phyloP scores from a whole-genome alignment of 2,888 invertebrate genomes.

The Morpho achilles region DNA sequence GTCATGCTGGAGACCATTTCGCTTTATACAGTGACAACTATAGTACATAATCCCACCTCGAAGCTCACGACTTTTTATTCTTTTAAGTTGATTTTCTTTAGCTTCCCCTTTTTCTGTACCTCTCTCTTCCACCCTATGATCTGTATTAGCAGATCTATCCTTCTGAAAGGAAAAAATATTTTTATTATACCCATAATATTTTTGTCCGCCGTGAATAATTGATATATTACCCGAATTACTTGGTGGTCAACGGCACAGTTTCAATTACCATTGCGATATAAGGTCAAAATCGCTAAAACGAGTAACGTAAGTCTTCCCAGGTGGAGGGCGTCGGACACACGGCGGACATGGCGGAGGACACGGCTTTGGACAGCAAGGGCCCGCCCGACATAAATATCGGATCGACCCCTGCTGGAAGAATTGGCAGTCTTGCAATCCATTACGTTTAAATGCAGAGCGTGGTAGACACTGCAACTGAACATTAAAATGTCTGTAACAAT shows the following conservation, averaged over 20 bases:
- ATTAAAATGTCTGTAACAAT: conserved; percentile 6
- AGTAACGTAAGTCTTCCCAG: conserved; percentile 71
- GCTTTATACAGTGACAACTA: conserved; percentile 79
- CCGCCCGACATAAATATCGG: conserved; percentile 68
- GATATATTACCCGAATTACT: conserved; percentile 49
- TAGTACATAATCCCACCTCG: conserved; percentile 76
- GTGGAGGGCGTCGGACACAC: conserved; percentile 67
- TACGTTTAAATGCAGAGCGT: conserved; percentile 74
- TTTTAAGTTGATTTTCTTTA: conserved; percentile 66
- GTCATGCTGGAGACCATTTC: conserved; percentile 80
- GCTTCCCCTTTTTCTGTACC: conserved; percentile 60
- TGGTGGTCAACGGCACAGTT: conserved; percentile 37
- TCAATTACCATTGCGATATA: conserved; percentile 63
- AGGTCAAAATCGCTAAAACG: conserved; percentile 73
- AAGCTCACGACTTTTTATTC: conserved; percentile 74
- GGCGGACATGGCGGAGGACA: conserved; percentile 69
- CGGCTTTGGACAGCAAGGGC: conserved; percentile 50
- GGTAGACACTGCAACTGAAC: conserved; percentile 71
- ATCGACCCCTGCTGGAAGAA: conserved; percentile 74
- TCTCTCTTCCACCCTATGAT: conserved; percentile 49
- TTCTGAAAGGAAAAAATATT: conserved; percentile 43
- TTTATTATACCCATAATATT: conserved; percentile 9
- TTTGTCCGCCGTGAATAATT: conserved; percentile 56
- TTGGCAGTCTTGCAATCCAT: conserved; percentile 73
- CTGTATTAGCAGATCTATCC: conserved; percentile 44